Evolutionary conservation across 2,888 invertebrate genomes (phyloP), one percentile per base, ranked within the genome.

Genomic region (Agrochola circellaris): DNA sequence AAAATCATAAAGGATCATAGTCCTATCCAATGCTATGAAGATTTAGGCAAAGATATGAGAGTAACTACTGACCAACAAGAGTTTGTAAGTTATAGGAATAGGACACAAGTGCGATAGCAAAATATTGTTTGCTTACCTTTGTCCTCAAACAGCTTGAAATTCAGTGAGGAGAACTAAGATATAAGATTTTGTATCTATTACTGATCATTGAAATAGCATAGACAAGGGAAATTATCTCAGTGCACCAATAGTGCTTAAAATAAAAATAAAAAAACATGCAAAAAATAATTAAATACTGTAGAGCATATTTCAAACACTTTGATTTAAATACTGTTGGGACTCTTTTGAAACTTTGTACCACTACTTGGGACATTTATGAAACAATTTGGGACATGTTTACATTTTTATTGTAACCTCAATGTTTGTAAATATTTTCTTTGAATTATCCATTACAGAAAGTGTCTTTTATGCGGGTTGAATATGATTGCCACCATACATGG

Each of bases 161-260:
- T 20, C 6, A 69, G 48, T 45, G 15, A 61, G 9, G 30, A 62
- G 2, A 78, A 77, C 34, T n/a, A 34, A 45, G 23, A 4, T 34
- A 67, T 61, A n/a, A 76, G 42, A 62, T 42, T 48, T 69, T 70
- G 30, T 77, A 64, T 56, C 8, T 15, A 38, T 61, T 61, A 78
- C 54, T 61, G 34, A 38, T 48, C 1, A 56, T 38, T 30, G 0
- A 48, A 45, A 38, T 69, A 68, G 51, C 2, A 15, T 78, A 68
- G 26, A 23, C 51, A 56, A 20, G 30, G 45, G 13, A 67, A 42
- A 20, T 26, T 61, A 26, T 42, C 30, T 42, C 26, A 6, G 23
- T 48, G n/a, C 20, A 51, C 30, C 20, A 45, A 6, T 4, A 7
- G 13, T 5, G 13, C 56, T 30, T 42, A 42, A 42, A 6, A 34